Evolutionary conservation across 2,797 vertebrate species (phyloP).

Genomic region (Anas georgica): DNA sequence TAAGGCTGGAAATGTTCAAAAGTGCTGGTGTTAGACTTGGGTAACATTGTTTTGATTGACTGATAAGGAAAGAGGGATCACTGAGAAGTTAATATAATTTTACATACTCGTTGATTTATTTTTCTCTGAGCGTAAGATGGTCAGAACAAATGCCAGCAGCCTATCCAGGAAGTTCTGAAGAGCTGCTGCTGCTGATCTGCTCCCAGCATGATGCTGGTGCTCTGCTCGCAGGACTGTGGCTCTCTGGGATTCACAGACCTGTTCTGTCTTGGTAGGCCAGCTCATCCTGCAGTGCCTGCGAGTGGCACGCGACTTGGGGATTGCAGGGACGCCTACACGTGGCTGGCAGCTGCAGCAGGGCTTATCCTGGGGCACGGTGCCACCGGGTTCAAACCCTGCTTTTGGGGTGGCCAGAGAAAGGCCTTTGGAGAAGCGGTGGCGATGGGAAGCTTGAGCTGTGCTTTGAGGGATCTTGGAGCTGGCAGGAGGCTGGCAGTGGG

Average conservation of each 20-base stretch:
- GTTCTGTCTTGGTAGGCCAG: neutral
- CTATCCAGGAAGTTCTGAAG: neutral
- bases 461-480: neutral
- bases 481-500: neutral
- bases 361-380: neutral
- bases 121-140: neutral
- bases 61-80: neutral
- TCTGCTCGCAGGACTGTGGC: neutral
- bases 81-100: neutral
- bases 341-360: neutral
- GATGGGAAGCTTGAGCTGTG: accelerated
- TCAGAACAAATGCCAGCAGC: neutral
- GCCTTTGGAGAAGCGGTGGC: neutral
- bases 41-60: neutral
- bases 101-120: neutral
- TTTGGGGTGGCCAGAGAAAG: neutral
- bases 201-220: neutral
- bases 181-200: neutral
- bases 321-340: neutral
- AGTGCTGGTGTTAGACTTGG: neutral
- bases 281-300: neutral
- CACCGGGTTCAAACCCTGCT: neutral
- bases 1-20: neutral
- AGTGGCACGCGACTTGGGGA: neutral
- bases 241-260: neutral